These are phyloP conservation scores for Bilobella aurantiaca DNA, from an alignment of 1,140 invertebrate species.

Conservation along the genomic window DNA sequence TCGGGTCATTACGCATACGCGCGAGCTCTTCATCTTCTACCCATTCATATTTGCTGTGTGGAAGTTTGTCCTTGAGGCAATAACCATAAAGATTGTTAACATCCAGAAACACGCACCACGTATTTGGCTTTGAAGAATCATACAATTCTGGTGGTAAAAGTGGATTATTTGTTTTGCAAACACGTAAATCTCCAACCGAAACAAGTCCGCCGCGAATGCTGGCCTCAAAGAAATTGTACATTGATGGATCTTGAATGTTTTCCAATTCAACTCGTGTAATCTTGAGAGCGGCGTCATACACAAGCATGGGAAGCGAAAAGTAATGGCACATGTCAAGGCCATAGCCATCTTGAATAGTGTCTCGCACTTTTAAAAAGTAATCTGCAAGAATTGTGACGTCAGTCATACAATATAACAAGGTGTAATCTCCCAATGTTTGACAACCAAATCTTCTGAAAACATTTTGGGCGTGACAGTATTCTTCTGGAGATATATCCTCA, in stretches of 20 bases:
- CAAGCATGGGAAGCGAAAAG: constrained; percentile 34
- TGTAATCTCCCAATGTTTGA: constrained; percentile 34
- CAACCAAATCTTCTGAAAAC: constrained; percentile 35
- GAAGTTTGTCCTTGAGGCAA: constrained; percentile 42
- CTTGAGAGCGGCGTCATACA: constrained; percentile 35
- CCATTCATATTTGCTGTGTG: constrained; percentile 43
- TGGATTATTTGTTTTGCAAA: constrained; percentile 44
- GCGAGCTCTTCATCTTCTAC: constrained; percentile 14
- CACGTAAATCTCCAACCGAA: constrained; percentile 38
- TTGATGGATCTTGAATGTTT: constrained; percentile 42
- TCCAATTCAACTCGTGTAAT: constrained; percentile 37
- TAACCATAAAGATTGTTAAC: constrained; percentile 48
- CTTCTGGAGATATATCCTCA: background rate
- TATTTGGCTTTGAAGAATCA: constrained; percentile 28
- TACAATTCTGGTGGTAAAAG: constrained; percentile 41
- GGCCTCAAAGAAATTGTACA: constrained; percentile 40
- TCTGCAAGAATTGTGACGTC: constrained; percentile 30
- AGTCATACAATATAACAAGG: constrained; percentile 33
- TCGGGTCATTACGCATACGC: background rate
- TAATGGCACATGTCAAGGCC: constrained; percentile 35
- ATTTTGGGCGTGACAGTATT: constrained; percentile 34
- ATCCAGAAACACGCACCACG: constrained; percentile 44
- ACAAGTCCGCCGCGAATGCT: constrained; percentile 35
- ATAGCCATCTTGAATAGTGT: constrained; percentile 9
- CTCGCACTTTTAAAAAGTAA: constrained; percentile 36